Base-by-base conservation (phyloP, 2,888 invertebrate genomes). In the Cepaea hortensis region DNA sequence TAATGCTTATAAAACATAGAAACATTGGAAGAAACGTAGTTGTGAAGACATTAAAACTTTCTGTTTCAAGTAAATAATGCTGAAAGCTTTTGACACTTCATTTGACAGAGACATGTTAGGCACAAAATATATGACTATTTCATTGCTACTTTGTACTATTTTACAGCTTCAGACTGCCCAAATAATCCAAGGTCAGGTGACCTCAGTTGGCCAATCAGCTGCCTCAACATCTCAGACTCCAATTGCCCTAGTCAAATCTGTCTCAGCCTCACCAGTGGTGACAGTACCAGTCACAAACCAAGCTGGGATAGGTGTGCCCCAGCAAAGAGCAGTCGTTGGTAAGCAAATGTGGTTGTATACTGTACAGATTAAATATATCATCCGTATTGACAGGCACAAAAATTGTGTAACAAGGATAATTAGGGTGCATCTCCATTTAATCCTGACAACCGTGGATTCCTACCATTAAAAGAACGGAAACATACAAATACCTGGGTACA, bases 211-310 rank as follows among this genome's bases (percentile, higher is more conserved):
- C 5, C 91, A 92, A 76, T 89, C 91, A 20, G 90, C 95, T 4
- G 95, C 81, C 9, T 80, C 95, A 0, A 90, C 89, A 9, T 95
- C 95, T 0, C 93, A 93, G 76, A 94, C 95, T 1, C 95, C 95
- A 5, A 96, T 96, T 0, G 96, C 96, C 0, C 93, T 96, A 84
- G 96, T 96, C 0, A 96, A 96, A 92, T 95, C 96, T 0, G 95
- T 96, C 79, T 94, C 95, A 3, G 94, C 95, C n/a, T 65, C 87
- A 80, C 92, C 93, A 0, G 88, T 91, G 7, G 91, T 91, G 20
- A 91, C 91, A 65, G 95, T 96, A 15, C 95, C 95, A 6, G 96
- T 95, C 55, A 95, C 93, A 46, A 92, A 93, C 81, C 92, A 95
- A 84, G 93, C 84, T 75, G 84, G 92, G 85, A 93, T 94, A 85